phyloP scores from a whole-genome alignment of 1,140 invertebrate genomes.

The Diprion similis region DNA sequence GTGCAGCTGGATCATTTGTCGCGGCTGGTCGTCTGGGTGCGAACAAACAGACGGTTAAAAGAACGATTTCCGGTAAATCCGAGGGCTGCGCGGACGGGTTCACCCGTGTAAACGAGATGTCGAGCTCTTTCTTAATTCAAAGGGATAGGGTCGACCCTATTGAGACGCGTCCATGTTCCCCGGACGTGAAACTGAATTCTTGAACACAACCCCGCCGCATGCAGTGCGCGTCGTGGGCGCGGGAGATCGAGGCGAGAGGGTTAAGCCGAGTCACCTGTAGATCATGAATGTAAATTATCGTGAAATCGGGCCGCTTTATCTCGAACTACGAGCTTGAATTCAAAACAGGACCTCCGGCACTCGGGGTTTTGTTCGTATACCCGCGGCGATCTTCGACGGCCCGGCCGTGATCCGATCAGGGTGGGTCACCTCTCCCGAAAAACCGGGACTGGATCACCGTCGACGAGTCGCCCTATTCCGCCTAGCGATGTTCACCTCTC shows the following conservation, averaged over 20 bases:
- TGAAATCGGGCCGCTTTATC: conserved; percentile 1
- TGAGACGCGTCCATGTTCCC: background rate
- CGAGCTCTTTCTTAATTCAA: background rate
- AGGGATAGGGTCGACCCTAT: background rate
- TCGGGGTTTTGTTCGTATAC: background rate
- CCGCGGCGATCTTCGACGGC: background rate
- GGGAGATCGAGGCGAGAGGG: background rate
- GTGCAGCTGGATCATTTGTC: no score
- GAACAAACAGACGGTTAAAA: no score
- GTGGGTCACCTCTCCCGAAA: background rate
- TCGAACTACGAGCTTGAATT: conserved; percentile 6
- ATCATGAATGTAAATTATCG: conserved; percentile 17
- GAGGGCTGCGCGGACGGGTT: no score
- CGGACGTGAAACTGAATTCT: background rate
- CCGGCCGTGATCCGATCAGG: background rate
- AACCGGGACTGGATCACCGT: no score
- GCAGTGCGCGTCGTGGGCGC: background rate
- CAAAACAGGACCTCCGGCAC: conserved; percentile 13
- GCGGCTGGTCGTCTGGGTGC: no score
- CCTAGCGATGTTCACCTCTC: conserved; percentile 29
- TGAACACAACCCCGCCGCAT: background rate
- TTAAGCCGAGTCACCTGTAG: conserved; percentile 13
- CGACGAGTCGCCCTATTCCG: conserved; percentile 3
- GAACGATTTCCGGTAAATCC: no score
- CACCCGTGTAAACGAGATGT: background rate